phyloP scores from a whole-genome alignment of 2,888 invertebrate genomes.

The Morpho deidamia region DNA sequence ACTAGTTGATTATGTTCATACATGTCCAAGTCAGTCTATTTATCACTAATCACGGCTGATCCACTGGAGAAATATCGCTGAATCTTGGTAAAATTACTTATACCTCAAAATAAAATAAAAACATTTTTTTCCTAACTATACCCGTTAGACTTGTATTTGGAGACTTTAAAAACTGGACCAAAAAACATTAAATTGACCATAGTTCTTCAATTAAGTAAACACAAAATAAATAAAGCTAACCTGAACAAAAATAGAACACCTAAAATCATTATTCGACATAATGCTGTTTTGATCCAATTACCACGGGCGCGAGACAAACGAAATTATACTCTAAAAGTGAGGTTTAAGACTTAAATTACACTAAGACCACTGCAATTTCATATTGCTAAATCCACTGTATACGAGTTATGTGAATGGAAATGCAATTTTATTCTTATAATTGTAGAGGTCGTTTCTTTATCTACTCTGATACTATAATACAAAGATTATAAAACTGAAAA shows the following conservation, averaged over 20 bases:
- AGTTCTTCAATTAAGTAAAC: too few species aligned
- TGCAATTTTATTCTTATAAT: not conserved
- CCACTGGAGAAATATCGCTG: too few species aligned
- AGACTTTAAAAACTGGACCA: too few species aligned
- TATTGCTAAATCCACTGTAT: slow-evolving; percentile 15
- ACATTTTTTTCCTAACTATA: too few species aligned
- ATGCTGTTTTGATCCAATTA: slow-evolving; percentile 19
- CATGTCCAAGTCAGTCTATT: too few species aligned
- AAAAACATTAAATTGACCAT: too few species aligned
- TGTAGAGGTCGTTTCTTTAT: slow-evolving; percentile 16
- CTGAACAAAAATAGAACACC: slow-evolving; percentile 12
- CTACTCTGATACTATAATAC: too few species aligned
- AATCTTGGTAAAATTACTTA: too few species aligned
- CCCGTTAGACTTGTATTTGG: not conserved
- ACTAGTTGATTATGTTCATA: too few species aligned
- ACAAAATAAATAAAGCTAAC: not conserved
- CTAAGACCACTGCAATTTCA: slow-evolving; percentile 4
- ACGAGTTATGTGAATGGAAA: not conserved
- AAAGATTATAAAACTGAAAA: too few species aligned
- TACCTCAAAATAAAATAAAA: too few species aligned
- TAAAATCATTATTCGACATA: slow-evolving; percentile 20
- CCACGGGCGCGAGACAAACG: slow-evolving; percentile 1
- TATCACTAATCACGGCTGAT: too few species aligned
- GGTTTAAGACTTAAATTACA: slow-evolving; percentile 11
- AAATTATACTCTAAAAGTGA: not conserved